These are phyloP conservation scores for Emydura subglobosa DNA, from an alignment of 2,113 vertebrate species.

Conservation along the genomic window DNA sequence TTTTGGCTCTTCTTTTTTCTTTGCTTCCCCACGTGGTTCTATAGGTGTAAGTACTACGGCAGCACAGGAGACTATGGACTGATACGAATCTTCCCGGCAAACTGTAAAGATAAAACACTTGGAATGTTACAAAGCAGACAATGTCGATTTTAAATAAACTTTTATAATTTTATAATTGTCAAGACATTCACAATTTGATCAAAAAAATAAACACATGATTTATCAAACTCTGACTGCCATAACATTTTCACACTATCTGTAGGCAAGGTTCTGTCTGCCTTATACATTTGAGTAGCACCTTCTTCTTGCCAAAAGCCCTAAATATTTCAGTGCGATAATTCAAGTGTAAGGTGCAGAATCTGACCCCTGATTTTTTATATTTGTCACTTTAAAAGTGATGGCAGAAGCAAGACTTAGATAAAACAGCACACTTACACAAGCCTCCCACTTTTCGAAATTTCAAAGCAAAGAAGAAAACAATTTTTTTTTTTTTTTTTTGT, in stretches of 20 bases:
- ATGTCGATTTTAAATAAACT: neutral
- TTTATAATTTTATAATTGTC: neutral
- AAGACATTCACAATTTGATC: neutral
- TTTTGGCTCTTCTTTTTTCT: constrained; percentile 81
- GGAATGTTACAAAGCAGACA: neutral
- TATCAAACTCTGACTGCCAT: neutral
- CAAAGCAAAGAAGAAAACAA: neutral
- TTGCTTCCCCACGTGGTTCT: constrained; percentile 82
- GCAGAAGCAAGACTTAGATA: neutral
- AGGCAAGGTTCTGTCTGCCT: neutral
- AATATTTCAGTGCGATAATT: neutral
- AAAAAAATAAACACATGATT: neutral
- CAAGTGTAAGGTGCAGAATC: neutral
- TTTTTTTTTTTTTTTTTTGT: neutral
- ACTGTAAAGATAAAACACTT: constrained; percentile 79
- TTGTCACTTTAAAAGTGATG: neutral
- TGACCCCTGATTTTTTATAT: neutral
- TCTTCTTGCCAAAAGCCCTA: neutral
- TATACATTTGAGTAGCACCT: neutral
- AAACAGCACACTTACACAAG: neutral
- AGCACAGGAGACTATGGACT: constrained; percentile 91
- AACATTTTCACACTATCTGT: neutral
- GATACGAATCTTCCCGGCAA: constrained; percentile 92
- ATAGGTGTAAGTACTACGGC: constrained; percentile 87
- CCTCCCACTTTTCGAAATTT: neutral